Percentiles rank a stretch among this genome's conserved stretches.
Conservation (phyloP, 2,888 invertebrate species). For the Eupelmus urozonus region DNA sequence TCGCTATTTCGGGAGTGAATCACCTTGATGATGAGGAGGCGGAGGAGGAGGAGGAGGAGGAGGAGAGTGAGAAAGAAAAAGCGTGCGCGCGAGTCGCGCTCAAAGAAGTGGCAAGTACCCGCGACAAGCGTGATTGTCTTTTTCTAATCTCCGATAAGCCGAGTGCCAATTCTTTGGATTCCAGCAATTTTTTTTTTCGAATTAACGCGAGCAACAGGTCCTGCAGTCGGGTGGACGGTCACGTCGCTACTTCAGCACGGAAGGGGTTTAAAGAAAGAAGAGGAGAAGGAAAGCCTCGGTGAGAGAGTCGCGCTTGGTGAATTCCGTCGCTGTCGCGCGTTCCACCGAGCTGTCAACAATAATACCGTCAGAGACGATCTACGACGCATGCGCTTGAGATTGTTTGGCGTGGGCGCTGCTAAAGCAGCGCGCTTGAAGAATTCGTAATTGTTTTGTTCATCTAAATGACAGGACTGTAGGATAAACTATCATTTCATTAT, state of each 20-base stretch:
- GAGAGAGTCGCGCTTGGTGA: too few species aligned
- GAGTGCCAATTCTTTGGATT: not conserved
- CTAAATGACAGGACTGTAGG: too few species aligned
- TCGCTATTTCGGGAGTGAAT: slow-evolving; percentile 69
- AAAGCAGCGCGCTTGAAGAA: not conserved
- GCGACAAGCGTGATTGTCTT: slow-evolving; percentile 24
- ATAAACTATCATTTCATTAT: not conserved
- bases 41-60: slow-evolving; percentile 58
- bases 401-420: not conserved
- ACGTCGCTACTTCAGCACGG: too few species aligned
- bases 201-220: not conserved
- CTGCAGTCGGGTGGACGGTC: not conserved
- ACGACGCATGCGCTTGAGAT: slow-evolving; percentile 37
- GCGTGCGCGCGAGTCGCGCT: not conserved
- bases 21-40: slow-evolving; percentile 66
- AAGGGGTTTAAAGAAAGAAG: too few species aligned
- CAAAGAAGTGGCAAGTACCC: not conserved
- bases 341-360: too few species aligned
- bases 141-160: slow-evolving; percentile 32
- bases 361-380: slow-evolving; percentile 23
- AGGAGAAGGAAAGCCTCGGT: too few species aligned
- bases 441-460: too few species aligned
- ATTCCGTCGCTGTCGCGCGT: slow-evolving; percentile 2
- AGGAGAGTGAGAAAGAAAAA: not conserved
- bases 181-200: too few species aligned